Base-by-base conservation (phyloP, 2,888 invertebrate genomes). In the Protodeltote pygarga region DNA sequence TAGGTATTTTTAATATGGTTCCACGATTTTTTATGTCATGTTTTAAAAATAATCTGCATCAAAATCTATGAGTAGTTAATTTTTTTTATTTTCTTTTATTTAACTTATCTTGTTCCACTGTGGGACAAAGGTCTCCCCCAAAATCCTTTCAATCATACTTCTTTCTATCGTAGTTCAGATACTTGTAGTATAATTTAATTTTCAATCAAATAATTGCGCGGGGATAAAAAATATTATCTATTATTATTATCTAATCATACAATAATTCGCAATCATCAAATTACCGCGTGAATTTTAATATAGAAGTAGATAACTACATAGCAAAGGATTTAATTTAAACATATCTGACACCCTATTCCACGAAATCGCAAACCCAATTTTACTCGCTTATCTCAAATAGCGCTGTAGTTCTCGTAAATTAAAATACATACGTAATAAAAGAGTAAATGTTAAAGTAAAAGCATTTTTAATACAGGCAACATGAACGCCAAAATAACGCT, bases 361-460 rank as follows among this genome's bases (percentile, higher is more conserved):
- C 9, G 20, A 61, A 47, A 51, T 55, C 47, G 62, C 46, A 34
- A 32, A 47, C 47, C 50, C 57, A 51, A 61, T 57, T 49, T 47
- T 51, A 35, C 50, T 42, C 34, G 57, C 51, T 61, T 57, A 61
- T 61, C 47, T 57, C 51, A 41, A 41, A 61, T 48, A 61, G 55
- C 49, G 44, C 32, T 45, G 38, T 46, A 39, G 50, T 41, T 35
- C 25, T 54, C 61, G 32, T 60, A 54, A 54, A 60, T 60, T 54
- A 41, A 37, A 61, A 58, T 52, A 58, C 23, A 23, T 37, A 49
- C 40, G 49, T 46, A 54, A 54, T 60, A 60, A 60, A 60, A 54
- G 37, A 59, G 15, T 33, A 28, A 32, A 41, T 45, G 40, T 37
- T 57, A 28, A 20, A 35, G 39, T 49, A 33, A 57, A 45, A 40